phyloP scores from a whole-genome alignment of 2,888 invertebrate species.

The Leucania comma region DNA sequence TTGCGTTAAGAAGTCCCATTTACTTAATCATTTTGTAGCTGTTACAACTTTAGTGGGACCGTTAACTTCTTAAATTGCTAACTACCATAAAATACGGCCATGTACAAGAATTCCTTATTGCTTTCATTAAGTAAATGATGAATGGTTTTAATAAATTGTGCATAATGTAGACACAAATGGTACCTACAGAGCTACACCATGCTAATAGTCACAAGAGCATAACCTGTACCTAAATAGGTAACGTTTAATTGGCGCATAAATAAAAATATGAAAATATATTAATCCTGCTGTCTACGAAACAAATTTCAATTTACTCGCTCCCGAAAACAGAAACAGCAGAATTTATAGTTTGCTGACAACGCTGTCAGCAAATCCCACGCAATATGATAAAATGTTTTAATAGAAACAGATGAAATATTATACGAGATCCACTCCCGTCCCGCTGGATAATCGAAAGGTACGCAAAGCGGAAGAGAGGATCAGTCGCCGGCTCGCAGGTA shows the following conservation, averaged over 20 bases:
- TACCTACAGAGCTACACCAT: too few species aligned
- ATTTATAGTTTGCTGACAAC: constrained; percentile 70
- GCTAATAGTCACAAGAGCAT: constrained; percentile 1
- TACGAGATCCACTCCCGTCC: constrained; percentile 69
- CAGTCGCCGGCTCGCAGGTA: constrained; percentile 61
- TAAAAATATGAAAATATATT: constrained; percentile 33
- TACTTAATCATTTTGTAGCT: constrained; percentile 37
- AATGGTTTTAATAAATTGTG: constrained; percentile 13
- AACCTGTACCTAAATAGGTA: neutral
- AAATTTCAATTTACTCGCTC: constrained; percentile 53
- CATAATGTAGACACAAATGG: constrained; percentile 1
- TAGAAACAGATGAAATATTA: constrained; percentile 68
- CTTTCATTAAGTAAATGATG: constrained; percentile 26
- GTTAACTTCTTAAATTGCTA: constrained; percentile 26
- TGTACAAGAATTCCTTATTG: neutral
- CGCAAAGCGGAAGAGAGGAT: constrained; percentile 71
- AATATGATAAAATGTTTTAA: constrained; percentile 68
- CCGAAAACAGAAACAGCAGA: constrained; percentile 51
- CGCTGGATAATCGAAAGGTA: constrained; percentile 72
- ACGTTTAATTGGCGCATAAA: constrained; percentile 12
- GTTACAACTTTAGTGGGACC: constrained; percentile 13
- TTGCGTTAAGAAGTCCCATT: constrained; percentile 40
- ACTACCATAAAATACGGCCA: constrained; percentile 12
- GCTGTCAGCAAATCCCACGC: constrained; percentile 64
- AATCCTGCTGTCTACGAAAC: constrained; percentile 47